phyloP scores from a whole-genome alignment of 1,140 invertebrate species.

The Pararge aegeria region DNA sequence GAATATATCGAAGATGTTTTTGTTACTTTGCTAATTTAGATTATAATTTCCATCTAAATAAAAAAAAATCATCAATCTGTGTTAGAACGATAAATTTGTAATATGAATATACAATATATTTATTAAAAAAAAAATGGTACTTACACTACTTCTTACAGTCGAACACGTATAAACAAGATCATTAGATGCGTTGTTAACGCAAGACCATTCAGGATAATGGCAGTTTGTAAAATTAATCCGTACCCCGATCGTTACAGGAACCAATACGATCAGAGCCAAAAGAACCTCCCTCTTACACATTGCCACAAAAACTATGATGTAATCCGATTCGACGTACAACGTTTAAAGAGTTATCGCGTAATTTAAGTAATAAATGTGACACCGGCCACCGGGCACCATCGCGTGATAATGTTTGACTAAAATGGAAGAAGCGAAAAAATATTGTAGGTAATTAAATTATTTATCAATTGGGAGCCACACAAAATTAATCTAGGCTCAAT shows the following conservation, averaged over 20 bases:
- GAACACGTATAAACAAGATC: slow-evolving; percentile 46
- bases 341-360: slow-evolving; percentile 26
- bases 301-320: slow-evolving; percentile 27
- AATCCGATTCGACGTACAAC: slow-evolving; percentile 17
- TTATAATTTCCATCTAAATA: too few relatives aligned
- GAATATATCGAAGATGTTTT: too few relatives aligned
- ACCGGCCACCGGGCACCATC: slow-evolving; percentile 42
- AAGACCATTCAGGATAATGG: slow-evolving; percentile 60
- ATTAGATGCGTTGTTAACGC: slow-evolving; percentile 48
- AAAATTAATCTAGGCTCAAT: slow-evolving; percentile 46
- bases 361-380: slow-evolving; percentile 51
- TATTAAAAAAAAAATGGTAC: too few relatives aligned
- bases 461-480: slow-evolving; percentile 19
- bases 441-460: slow-evolving; percentile 5
- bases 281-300: slow-evolving; percentile 33
- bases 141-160: slow-evolving; percentile 44
- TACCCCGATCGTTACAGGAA: slow-evolving; percentile 25
- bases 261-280: background rate
- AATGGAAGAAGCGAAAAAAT: slow-evolving; percentile 39
- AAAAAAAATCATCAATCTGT: too few relatives aligned
- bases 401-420: slow-evolving; percentile 51
- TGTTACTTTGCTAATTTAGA: too few relatives aligned
- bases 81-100: too few relatives aligned
- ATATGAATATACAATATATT: too few relatives aligned
- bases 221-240: slow-evolving; percentile 69